Base-by-base conservation (phyloP, 2,888 invertebrate species). In the Steinernema hermaphroditum region DNA sequence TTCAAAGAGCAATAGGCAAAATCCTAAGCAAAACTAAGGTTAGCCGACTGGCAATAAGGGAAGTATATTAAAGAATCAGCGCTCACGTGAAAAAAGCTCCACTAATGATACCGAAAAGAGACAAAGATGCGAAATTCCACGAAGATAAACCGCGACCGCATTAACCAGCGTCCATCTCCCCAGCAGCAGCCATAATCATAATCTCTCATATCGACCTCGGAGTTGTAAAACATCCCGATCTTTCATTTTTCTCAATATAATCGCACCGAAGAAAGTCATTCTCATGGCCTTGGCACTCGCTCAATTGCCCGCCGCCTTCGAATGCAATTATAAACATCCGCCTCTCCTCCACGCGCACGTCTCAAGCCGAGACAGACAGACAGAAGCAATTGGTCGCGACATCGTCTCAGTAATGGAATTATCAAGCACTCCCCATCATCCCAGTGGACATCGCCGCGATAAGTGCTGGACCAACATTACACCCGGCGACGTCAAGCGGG, bases 391-490 rank as follows among this genome's bases (percentile, higher is more conserved):
- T 54, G 54, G 54, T 24, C 54, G 54, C 54, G 27, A 54, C 54
- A 54, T 22, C 54, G 54, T 54, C 54, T 22, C 6, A 54, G 54
- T 54, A 54, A 54, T 54, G 54, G 54, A 54, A 54, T 54, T 54
- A 54, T 54, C 54, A 54, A 54, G 27, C 54, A 54, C 54, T 54
- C 54, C n/a, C n/a, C 9, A 8, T 12, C 9, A 54, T 14, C 12
- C 6, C 12, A 24, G 24, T 54, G 54, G 54, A 54, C 54, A 54
- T 54, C 54, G 54, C 54, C 19, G 54, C 24, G 54, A 54, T 54
- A 54, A 54, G 54, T 54, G 54, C 54, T 54, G 54, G 54, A 54
- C 54, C 54, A 54, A 54, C 54, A 54, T 54, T 24, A 24, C 54
- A 54, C 24, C 27, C 54, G 27, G 46, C 46, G 46, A n/a, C 43